Percentiles rank a stretch among this genome's conserved stretches.
Evolutionary conservation across 2,888 invertebrate genomes (phyloP).

Genomic region (Athrips mouffetella): DNA sequence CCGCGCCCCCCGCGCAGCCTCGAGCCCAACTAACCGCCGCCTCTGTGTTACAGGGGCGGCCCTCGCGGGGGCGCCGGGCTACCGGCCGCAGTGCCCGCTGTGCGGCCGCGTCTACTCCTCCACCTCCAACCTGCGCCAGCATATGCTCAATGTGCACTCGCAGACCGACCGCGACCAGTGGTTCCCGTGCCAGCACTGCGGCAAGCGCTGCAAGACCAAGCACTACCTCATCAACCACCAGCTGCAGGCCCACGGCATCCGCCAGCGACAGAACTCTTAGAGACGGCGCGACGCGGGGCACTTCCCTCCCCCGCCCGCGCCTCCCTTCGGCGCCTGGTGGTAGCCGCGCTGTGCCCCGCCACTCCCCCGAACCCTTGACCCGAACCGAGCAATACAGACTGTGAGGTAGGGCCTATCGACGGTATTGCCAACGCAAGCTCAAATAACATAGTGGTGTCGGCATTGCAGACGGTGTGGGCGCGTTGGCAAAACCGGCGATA

Average conservation of each 20-base stretch:
- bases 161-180: constrained; percentile 83
- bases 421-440: constrained; percentile 53
- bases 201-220: constrained; percentile 86
- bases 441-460: constrained; percentile 70
- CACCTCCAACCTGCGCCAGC: constrained; percentile 86
- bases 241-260: constrained; percentile 85
- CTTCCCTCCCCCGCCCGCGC: constrained; percentile 31
- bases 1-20: constrained; percentile 50
- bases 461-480: constrained; percentile 73
- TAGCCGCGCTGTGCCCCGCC: constrained; percentile 23
- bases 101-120: constrained; percentile 85
- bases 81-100: constrained; percentile 83
- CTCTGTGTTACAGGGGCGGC: constrained; percentile 83
- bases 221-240: constrained; percentile 88
- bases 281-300: constrained; percentile 61
- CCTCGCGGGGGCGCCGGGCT: constrained; percentile 73
- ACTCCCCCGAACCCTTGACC: constrained; percentile 20
- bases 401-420: constrained; percentile 34
- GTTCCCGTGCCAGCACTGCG: constrained; percentile 85
- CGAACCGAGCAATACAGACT: constrained; percentile 30
- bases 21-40: constrained; percentile 77
- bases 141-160: constrained; percentile 86
- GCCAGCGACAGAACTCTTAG: constrained; percentile 81
- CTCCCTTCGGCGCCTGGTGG: constrained; percentile 39
- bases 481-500: constrained; percentile 42